Conservation (phyloP, 1,140 invertebrate genomes). For the Pseudomyrmex dendroicus region DNA sequence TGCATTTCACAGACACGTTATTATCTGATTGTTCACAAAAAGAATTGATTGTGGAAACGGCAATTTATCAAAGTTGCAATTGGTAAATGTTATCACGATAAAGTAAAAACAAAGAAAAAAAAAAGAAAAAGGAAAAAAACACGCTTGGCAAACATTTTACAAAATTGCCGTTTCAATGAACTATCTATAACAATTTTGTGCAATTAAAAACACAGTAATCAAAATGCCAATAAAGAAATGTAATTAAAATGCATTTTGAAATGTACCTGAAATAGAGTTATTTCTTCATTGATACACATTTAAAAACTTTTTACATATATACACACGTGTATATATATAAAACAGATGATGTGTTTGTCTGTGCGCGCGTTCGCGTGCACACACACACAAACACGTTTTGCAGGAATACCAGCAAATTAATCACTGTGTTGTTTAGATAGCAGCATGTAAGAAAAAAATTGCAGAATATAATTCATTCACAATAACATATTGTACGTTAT, state of each 20-base stretch:
- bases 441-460: constrained; percentile 2
- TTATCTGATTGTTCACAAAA: constrained; percentile 61
- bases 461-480: not conserved
- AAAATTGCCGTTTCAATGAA: constrained; percentile 66
- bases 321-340: too few relatives aligned
- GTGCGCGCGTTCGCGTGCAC: too few relatives aligned
- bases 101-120: constrained; percentile 2
- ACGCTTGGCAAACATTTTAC: constrained; percentile 18
- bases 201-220: constrained; percentile 59
- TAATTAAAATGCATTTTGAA: constrained; percentile 32
- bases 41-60: constrained; percentile 42
- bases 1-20: constrained; percentile 73
- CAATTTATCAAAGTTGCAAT: constrained; percentile 65
- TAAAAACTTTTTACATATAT: too few relatives aligned
- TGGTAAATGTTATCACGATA: not conserved
- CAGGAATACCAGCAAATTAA: constrained; percentile 44
- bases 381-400: not conserved
- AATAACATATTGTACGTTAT: not conserved
- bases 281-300: too few relatives aligned
- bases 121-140: too few relatives aligned
- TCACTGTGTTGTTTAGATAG: constrained; percentile 20
- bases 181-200: constrained; percentile 7
- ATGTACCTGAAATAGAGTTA: not conserved
- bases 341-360: too few relatives aligned
- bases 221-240: constrained; percentile 47